Evolutionary conservation across 1,140 invertebrate genomes (phyloP), one percentile per base, ranked within the genome.

Genomic region (Plectrocnemia conspersa): DNA sequence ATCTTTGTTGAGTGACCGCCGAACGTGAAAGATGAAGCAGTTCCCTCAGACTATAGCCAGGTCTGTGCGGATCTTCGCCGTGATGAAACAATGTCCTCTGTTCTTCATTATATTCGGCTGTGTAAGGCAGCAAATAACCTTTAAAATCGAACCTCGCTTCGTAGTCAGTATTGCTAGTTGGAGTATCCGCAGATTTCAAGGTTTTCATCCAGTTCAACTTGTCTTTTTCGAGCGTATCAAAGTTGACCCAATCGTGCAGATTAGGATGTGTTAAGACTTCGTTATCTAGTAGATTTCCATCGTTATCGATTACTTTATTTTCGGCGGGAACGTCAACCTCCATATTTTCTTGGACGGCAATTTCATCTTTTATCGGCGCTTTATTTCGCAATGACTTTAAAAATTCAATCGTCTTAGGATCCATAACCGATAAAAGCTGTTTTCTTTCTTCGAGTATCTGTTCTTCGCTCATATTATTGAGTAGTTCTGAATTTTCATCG

Each of bases 11-110:
- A 22, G 77, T 62, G 66, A 83, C 65, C 76, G 86, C 71, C 75
- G 83, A 78, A 65, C 82, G 76, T 46, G 61, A 73, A 2, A 95
- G 68, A 59, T 88, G 82, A 64, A 93, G 82, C 0, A 97, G 69
- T 75, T 97, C 93, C 62, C 87, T 85, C 1, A 97, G 65, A 1
- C 88, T 85, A 66, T 96, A 97, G 0, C 92, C 92, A 13, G 92
- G 85, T 64, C 91, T 79, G 62, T 91, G 85, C 18, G 90, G 86
- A 71, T 97, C 92, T 63, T 92, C 86, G 1, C 91, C 92, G 70
- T 97, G 93, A 72, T 95, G 88, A 74, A 93, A 91, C 4, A 97
- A 74, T 80, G 73, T 58, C 72, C 76, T 65, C 73, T 71, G 66
- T 71, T 77, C 68, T 58, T 74, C 76, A 6, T 70, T 77, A 57